Evolutionary conservation across 1,140 invertebrate genomes (phyloP).

Genomic region (Ridgeia piscesae): DNA sequence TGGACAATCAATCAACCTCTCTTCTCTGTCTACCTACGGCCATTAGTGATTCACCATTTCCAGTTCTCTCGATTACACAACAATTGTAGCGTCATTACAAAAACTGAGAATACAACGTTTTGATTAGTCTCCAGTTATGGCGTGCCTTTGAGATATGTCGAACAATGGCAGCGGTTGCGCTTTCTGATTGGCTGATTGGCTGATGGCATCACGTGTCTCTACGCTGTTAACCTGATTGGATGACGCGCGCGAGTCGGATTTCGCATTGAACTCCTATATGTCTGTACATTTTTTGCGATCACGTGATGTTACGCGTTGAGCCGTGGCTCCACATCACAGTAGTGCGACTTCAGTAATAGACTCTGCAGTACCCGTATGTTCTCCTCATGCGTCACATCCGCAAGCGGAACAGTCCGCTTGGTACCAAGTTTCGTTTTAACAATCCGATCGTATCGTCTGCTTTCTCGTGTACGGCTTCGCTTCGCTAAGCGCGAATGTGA

Average conservation of each 20-base stretch:
- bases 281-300: neutral
- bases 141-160: neutral
- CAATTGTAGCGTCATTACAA: neutral
- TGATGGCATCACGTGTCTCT: neutral
- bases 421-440: neutral
- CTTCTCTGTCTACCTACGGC: neutral
- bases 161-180: neutral
- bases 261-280: neutral
- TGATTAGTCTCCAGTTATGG: neutral
- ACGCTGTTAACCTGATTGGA: neutral
- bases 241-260: neutral
- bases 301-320: neutral
- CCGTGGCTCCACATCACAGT: neutral
- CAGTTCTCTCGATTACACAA: neutral
- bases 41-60: neutral
- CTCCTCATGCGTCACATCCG: neutral
- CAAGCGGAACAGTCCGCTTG: neutral
- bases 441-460: neutral
- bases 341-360: conserved; percentile 1
- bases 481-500: neutral
- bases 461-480: neutral
- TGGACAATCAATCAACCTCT: neutral
- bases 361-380: neutral
- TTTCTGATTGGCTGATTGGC: neutral
- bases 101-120: neutral